A percentile compares a stretch with the other conserved stretches of the same genome.
phyloP scores from a whole-genome alignment of 2,113 vertebrate species.

The Tragulus kanchil region DNA sequence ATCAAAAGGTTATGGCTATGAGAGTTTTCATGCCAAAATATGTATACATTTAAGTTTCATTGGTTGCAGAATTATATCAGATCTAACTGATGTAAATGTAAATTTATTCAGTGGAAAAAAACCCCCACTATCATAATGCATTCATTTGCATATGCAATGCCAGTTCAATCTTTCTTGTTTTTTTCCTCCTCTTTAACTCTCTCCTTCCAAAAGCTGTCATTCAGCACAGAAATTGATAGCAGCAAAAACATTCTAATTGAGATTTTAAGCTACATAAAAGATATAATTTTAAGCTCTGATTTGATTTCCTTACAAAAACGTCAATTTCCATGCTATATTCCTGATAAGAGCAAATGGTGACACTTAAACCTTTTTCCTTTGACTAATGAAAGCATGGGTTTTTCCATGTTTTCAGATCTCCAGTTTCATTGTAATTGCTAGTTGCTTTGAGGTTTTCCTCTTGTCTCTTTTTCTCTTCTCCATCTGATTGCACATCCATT shows the following conservation, averaged over 20 bases:
- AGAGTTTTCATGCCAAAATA: conserved; percentile 80
- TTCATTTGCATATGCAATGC: conserved; percentile 81
- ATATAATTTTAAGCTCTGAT: conserved; percentile 40
- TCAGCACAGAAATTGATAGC: conserved; percentile 54
- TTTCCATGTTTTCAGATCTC: neutral
- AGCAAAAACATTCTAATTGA: conserved; percentile 60
- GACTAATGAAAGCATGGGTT: neutral
- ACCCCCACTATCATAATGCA: conserved; percentile 59
- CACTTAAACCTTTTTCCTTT: neutral
- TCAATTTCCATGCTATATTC: neutral
- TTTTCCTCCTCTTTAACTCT: conserved; percentile 70
- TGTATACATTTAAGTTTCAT: conserved; percentile 72
- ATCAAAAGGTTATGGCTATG: conserved; percentile 70
- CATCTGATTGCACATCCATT: neutral
- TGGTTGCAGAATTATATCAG: conserved; percentile 79
- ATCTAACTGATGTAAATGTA: conserved; percentile 72
- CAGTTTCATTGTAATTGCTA: conserved; percentile 35
- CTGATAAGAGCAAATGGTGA: conserved; percentile 3
- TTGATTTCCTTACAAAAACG: conserved; percentile 57
- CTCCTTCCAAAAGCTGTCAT: conserved; percentile 73
- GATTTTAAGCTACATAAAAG: conserved; percentile 70
- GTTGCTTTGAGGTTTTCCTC: neutral
- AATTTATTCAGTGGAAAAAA: conserved; percentile 80
- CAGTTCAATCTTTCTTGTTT: conserved; percentile 62
- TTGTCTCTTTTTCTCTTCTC: conserved; percentile 8